phyloP scores from a whole-genome alignment of 2,888 invertebrate species.

The Griposia aprilina region DNA sequence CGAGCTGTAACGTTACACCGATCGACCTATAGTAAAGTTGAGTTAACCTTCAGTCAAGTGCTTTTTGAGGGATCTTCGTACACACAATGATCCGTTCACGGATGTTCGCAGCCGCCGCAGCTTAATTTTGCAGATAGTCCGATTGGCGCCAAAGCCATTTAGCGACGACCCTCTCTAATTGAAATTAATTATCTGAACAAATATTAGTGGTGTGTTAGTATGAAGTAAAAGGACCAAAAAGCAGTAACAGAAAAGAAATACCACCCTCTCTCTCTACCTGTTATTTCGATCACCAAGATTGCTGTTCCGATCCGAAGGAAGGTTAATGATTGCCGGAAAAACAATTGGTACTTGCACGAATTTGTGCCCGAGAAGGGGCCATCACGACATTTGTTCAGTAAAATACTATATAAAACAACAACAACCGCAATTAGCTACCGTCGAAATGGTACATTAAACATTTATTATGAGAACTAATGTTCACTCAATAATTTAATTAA shows the following conservation, averaged over 20 bases:
- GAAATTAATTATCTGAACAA: slow-evolving; percentile 42
- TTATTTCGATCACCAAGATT: neutral
- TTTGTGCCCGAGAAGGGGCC: too few species aligned
- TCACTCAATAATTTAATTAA: neutral
- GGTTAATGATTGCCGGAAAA: neutral
- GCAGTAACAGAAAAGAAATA: neutral
- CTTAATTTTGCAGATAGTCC: slow-evolving; percentile 38
- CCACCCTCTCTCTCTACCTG: too few species aligned
- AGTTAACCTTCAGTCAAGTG: neutral
- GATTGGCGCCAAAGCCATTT: slow-evolving; percentile 32
- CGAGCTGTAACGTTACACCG: too few species aligned
- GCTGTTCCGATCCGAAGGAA: neutral
- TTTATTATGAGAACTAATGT: neutral
- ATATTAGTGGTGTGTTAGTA: slow-evolving; percentile 1
- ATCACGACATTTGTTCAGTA: too few species aligned
- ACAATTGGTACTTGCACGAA: too few species aligned
- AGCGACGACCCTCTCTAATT: slow-evolving; percentile 32
- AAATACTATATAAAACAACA: too few species aligned
- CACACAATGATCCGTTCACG: neutral
- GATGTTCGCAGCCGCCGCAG: neutral
- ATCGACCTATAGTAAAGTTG: neutral
- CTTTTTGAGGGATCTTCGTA: neutral
- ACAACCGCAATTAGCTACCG: neutral
- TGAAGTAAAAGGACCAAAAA: slow-evolving; percentile 19
- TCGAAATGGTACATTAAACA: neutral